Conservation (phyloP, 1,140 invertebrate species). For the Zaprionus nigranus region DNA sequence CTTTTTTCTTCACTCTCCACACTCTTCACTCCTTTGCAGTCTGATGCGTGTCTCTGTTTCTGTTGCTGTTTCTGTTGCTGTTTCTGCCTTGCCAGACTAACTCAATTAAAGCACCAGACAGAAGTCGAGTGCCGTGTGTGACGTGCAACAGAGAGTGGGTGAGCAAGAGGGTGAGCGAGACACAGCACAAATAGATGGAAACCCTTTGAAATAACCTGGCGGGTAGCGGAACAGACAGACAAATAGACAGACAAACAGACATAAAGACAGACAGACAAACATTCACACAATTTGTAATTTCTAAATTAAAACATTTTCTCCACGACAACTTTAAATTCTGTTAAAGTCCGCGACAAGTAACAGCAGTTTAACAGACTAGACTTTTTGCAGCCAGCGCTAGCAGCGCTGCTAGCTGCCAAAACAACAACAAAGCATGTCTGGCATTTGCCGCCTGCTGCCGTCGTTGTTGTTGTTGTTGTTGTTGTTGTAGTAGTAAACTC, state of each 20-base stretch:
- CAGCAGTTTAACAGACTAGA: conserved; percentile 32
- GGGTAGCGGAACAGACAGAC: not conserved
- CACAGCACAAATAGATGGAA: conserved; percentile 16
- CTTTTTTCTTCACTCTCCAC: not conserved
- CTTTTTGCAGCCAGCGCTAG: conserved; percentile 34
- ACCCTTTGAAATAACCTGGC: conserved; percentile 33
- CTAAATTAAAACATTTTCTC: conserved; percentile 43
- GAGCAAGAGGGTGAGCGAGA: not conserved
- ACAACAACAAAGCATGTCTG: conserved; percentile 33
- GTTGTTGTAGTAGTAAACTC: conserved; percentile 42
- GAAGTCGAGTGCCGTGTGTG: conserved; percentile 40
- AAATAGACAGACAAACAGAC: conserved; percentile 10
- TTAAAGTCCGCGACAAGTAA: conserved; percentile 32
- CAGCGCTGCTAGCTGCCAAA: conserved; percentile 9
- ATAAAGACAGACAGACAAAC: not conserved
- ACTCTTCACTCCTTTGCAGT: not conserved
- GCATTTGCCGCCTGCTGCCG: conserved; percentile 8
- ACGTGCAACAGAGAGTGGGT: conserved; percentile 11
- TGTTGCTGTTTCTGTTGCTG: conserved; percentile 22
- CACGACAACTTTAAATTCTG: conserved; percentile 34
- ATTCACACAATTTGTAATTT: conserved; percentile 30
- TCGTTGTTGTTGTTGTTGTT: conserved; percentile 15
- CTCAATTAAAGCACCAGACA: conserved; percentile 58
- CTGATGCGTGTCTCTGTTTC: conserved; percentile 22
- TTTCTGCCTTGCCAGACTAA: conserved; percentile 55